Evolutionary conservation across 2,797 vertebrate genomes (phyloP).

Genomic region (Smutsia gigantea): DNA sequence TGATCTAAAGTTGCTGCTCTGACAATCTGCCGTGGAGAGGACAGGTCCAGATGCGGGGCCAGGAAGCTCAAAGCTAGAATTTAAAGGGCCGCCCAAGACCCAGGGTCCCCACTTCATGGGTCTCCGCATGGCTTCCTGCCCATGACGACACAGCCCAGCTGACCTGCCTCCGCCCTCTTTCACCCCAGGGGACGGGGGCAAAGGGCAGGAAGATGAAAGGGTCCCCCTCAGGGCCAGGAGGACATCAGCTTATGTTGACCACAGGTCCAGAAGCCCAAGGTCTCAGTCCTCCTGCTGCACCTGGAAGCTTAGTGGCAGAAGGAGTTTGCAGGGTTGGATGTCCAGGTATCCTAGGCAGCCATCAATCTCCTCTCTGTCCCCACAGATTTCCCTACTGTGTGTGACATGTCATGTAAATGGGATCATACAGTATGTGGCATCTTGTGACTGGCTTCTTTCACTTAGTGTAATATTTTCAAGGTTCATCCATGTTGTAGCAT

Average conservation of each 20-base stretch:
- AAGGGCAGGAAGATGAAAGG: not conserved
- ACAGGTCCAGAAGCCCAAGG: not conserved
- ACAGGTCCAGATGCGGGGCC: not conserved
- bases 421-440: accelerated
- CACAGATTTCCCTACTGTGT: not conserved
- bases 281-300: accelerated
- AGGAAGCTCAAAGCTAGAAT: not conserved
- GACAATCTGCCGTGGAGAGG: not conserved
- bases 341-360: not conserved
- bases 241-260: not conserved
- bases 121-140: not conserved
- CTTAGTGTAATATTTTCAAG: no score
- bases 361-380: accelerated
- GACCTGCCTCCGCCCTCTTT: not conserved
- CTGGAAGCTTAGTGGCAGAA: no score
- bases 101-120: accelerated
- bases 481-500: accelerated
- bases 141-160: not conserved
- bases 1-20: not conserved
- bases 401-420: no score
- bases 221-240: not conserved
- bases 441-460: not conserved
- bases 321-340: not conserved
- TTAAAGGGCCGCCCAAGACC: not conserved
- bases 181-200: not conserved